phyloP scores from a whole-genome alignment of 2,113 vertebrate species.

The Hirundichthys speculiger region DNA sequence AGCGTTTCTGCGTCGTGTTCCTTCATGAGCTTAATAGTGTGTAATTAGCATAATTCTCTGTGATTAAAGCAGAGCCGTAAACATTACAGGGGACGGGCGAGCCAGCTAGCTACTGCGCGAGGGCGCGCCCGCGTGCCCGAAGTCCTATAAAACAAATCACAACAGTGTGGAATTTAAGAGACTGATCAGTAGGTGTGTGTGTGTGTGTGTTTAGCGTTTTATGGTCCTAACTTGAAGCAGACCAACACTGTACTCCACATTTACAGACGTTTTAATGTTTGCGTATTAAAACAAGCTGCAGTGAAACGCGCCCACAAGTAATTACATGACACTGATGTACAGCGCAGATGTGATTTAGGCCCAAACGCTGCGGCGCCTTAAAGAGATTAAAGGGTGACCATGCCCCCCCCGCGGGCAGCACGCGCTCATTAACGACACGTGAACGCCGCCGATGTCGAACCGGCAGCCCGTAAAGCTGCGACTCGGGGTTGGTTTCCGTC shows the following conservation, averaged over 20 bases:
- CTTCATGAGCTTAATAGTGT: conserved; percentile 28
- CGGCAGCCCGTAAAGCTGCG: too few relatives aligned
- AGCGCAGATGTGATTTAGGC: too few relatives aligned
- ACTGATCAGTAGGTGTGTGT: conserved; percentile 30
- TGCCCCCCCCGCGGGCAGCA: too few relatives aligned
- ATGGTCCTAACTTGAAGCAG: conserved; percentile 28
- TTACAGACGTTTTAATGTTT: conserved; percentile 37
- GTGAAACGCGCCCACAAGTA: too few relatives aligned
- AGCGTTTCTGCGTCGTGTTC: conserved; percentile 19
- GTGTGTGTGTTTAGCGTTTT: conserved; percentile 32
- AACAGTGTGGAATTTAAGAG: conserved; percentile 30
- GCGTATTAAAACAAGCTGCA: too few relatives aligned
- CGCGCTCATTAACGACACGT: too few relatives aligned
- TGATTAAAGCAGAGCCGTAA: conserved; percentile 51
- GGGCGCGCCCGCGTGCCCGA: conserved; percentile 7
- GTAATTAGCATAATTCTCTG: conserved; percentile 53
- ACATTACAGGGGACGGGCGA: conserved; percentile 39
- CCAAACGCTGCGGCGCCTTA: too few relatives aligned
- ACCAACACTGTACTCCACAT: conserved; percentile 13
- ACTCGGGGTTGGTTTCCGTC: too few relatives aligned
- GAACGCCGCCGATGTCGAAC: too few relatives aligned
- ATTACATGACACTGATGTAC: too few relatives aligned
- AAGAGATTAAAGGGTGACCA: too few relatives aligned
- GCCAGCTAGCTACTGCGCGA: conserved; percentile 59
- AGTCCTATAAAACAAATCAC: conserved; percentile 33